Evolutionary conservation across 2,888 invertebrate species (phyloP).

Genomic region (Incurvaria masculella): DNA sequence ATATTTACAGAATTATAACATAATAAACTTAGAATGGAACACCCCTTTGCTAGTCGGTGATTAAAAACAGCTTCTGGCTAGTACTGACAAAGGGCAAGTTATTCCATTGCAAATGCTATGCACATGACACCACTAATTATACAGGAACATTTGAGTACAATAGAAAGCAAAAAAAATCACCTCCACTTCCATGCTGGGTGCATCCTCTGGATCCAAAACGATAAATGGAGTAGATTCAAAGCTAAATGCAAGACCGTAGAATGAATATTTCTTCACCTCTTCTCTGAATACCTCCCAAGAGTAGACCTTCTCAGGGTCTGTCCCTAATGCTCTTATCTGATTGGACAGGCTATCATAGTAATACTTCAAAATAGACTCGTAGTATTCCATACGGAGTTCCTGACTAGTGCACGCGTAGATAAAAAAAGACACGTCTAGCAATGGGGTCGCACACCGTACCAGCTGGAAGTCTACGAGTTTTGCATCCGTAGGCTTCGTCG

Average conservation of each 20-base stretch:
- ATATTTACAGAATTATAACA: too few relatives aligned
- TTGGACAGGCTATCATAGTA: conserved; percentile 58
- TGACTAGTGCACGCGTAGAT: conserved; percentile 62
- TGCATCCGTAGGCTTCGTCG: conserved; percentile 31
- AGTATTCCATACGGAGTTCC: conserved; percentile 53
- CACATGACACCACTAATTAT: too few relatives aligned
- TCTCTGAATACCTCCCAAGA: conserved; percentile 44
- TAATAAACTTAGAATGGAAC: too few relatives aligned
- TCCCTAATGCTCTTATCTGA: conserved; percentile 58
- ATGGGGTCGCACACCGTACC: conserved; percentile 54
- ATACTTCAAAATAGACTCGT: conserved; percentile 54
- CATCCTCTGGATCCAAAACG: conserved; percentile 54
- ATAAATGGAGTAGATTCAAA: conserved; percentile 59
- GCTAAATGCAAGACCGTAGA: conserved; percentile 57
- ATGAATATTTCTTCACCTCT: conserved; percentile 55
- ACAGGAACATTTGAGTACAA: too few relatives aligned
- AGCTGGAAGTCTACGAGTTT: conserved; percentile 71
- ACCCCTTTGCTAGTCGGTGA: too few relatives aligned
- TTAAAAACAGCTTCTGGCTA: too few relatives aligned
- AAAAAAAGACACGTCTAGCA: conserved; percentile 59
- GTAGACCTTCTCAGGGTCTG: conserved; percentile 55
- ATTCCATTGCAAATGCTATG: too few relatives aligned
- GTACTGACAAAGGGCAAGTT: too few relatives aligned
- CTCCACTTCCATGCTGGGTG: conserved; percentile 56
- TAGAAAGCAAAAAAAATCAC: conserved; percentile 22